A percentile compares a stretch with the other conserved stretches of the same genome.
These are phyloP conservation scores for Microctonus aethiopoides DNA, from an alignment of 2,888 invertebrate genomes.

Conservation along the genomic window DNA sequence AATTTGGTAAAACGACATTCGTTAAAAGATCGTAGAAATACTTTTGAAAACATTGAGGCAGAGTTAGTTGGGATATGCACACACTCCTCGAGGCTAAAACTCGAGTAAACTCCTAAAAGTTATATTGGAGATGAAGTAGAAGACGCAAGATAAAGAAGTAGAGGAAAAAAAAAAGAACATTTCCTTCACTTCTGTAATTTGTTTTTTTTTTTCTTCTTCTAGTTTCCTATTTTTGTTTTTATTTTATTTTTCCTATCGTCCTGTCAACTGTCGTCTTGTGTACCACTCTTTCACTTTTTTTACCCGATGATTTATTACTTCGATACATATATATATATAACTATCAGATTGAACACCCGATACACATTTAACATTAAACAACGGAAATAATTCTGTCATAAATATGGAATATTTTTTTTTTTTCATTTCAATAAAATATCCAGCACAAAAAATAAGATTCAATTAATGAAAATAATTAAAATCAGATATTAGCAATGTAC, in stretches of 20 bases:
- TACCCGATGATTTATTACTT: neutral
- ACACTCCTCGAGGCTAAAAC: conserved; percentile 1
- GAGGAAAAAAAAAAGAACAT: neutral
- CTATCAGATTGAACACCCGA: too few species aligned
- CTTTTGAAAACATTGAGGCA: conserved; percentile 4
- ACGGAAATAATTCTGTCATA: too few species aligned
- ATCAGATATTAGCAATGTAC: conserved; percentile 58
- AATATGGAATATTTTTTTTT: too few species aligned
- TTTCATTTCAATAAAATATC: too few species aligned
- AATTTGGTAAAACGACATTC: neutral
- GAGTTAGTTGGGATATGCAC: conserved; percentile 2
- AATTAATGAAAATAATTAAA: neutral
- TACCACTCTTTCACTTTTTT: neutral
- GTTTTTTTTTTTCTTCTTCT: neutral
- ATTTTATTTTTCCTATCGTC: neutral
- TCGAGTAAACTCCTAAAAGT: conserved; percentile 2
- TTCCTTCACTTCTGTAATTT: neutral
- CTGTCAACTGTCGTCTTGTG: neutral
- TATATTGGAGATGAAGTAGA: neutral
- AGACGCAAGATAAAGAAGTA: neutral
- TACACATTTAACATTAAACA: too few species aligned
- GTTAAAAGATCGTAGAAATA: neutral
- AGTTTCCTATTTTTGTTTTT: neutral
- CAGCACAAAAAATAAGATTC: neutral
- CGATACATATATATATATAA: conserved; percentile 4